Evolutionary conservation across 1,140 invertebrate species (phyloP).

Genomic region (Halotydeus destructor): DNA sequence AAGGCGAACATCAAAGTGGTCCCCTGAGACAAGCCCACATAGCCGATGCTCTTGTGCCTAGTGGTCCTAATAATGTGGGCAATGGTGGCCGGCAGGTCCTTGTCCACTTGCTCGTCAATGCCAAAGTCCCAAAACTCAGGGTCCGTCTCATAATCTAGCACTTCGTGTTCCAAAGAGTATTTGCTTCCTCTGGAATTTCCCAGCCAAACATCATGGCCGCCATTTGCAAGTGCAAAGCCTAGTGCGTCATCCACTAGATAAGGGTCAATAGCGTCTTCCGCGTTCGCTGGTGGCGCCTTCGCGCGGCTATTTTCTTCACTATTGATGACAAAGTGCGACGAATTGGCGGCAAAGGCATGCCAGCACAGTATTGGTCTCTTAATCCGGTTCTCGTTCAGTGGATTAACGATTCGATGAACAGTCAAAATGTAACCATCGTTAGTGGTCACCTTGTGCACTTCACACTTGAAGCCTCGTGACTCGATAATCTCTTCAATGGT

Average conservation of each 20-base stretch:
- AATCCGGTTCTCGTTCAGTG: background rate
- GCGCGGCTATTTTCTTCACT: too few species aligned
- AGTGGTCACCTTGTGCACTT: too few species aligned
- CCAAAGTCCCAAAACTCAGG: conserved; percentile 26
- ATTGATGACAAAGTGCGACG: too few species aligned
- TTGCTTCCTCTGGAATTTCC: conserved; percentile 22
- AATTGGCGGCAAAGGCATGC: too few species aligned
- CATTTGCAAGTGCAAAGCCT: conserved; percentile 19
- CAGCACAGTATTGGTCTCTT: too few species aligned
- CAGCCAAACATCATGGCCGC: conserved; percentile 23
- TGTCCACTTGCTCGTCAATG: conserved; percentile 21
- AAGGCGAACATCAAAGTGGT: conserved; percentile 39
- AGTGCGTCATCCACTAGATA: background rate
- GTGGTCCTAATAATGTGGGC: conserved; percentile 30
- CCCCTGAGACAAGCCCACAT: conserved; percentile 42
- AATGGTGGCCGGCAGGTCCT: conserved; percentile 30
- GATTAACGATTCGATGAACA: conserved; percentile 10
- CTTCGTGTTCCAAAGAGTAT: background rate
- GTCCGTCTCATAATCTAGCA: background rate
- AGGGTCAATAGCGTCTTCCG: background rate
- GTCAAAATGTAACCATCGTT: conserved; percentile 11
- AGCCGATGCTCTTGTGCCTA: conserved; percentile 33
- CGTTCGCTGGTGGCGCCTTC: too few species aligned
- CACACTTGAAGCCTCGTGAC: conserved; percentile 7
- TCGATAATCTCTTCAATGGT: conserved; percentile 6